Evolutionary conservation across 2,113 vertebrate species (phyloP).

Genomic region (Cottus gobio): DNA sequence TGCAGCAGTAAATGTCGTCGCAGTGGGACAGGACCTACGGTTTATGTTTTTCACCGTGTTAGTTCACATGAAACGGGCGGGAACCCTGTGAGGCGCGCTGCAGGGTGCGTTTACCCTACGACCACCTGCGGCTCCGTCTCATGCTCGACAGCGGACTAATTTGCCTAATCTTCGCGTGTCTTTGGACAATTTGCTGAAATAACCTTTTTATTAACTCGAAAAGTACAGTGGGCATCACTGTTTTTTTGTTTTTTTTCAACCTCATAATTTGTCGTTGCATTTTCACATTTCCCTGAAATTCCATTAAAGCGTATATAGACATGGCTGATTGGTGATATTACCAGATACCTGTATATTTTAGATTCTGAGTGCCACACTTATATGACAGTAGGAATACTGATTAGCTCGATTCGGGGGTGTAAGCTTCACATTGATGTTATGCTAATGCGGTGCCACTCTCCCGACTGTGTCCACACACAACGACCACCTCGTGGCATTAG

Average conservation of each 20-base stretch:
- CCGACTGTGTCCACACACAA: constrained; percentile 51
- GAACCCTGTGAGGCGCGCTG: neutral
- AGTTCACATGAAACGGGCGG: neutral
- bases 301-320: constrained; percentile 38
- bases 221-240: constrained; percentile 21
- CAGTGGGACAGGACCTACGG: neutral
- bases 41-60: neutral
- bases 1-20: neutral
- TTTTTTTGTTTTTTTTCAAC: neutral
- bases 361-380: constrained; percentile 61
- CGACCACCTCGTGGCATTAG: constrained; percentile 48
- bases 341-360: constrained; percentile 56
- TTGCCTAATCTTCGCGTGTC: neutral
- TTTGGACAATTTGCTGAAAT: neutral
- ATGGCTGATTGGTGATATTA: constrained; percentile 52
- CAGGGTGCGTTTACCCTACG: too few species aligned
- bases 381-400: constrained; percentile 70
- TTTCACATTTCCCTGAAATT: constrained; percentile 39
- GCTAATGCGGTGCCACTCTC: constrained; percentile 67
- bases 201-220: neutral
- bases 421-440: constrained; percentile 74
- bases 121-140: too few species aligned
- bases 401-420: constrained; percentile 56
- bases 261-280: constrained; percentile 42
- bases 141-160: neutral